Base-by-base conservation (phyloP, 1,140 invertebrate species). In the Leguminivora glycinivorella region DNA sequence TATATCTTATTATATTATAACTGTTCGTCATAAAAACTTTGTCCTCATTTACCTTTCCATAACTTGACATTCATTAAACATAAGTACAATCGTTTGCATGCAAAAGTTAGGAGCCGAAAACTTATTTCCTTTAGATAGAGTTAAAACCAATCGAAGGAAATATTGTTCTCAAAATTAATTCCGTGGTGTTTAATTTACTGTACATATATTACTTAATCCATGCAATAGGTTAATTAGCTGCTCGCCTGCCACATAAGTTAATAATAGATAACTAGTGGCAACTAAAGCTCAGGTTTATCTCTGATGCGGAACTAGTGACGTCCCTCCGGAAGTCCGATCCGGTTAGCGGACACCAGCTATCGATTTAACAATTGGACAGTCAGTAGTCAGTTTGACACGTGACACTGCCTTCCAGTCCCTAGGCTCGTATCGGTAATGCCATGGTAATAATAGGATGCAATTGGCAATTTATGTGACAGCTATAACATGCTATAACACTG, bases 361-460 rank as follows among this genome's bases (percentile, higher is more conserved):
- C 77, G 74, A 76, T 78, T 78, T 78, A 78, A 67, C 76, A 78
- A 72, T 78, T 70, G 73, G 74, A 78, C 77, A 74, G 72, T 73
- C 77, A 69, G 72, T 78, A 74, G 72, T 74, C 74, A 69, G 74
- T 74, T 74, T 76, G 77, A 76, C 72, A 73, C 70, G 71, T 72
- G 72, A 72, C 77, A 74, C 69, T 68, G 68, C 72, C 56, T 56
- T 58, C 70, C 56, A 70, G 52, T 70, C 25, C 26, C 40, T 68
- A 52, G 56, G 70, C 47, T 1, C 19, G 43, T 47, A 47, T 52
- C 47, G n/a, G 47, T 19, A 17, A 17, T 52, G 0, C 17, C 47
- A 52, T 22, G 19, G 43, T 47, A 52, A 52, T 52, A 22, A 52
- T 52, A 2, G 19, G 19, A 17, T 9, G n/a, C 19, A 10, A 17